phyloP scores from a whole-genome alignment of 2,888 invertebrate genomes.

The Volucella inflata region DNA sequence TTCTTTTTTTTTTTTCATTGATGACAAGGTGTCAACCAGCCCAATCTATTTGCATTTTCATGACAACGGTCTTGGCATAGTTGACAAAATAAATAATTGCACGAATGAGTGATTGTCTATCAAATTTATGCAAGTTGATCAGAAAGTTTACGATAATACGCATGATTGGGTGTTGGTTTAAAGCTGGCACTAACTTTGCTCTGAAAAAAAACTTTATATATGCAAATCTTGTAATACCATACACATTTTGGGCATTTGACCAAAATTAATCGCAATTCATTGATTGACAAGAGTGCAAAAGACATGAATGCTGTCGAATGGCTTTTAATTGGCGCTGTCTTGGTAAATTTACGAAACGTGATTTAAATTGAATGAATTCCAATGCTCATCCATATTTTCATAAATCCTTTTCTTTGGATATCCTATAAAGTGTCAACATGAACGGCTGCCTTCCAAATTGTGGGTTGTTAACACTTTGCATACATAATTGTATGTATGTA shows the following conservation, averaged over 20 bases:
- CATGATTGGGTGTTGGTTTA: conserved; percentile 71
- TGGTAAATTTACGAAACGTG: neutral
- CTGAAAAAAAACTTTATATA: conserved; percentile 24
- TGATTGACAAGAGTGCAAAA: conserved; percentile 1
- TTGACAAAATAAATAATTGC: conserved; percentile 63
- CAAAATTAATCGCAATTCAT: conserved; percentile 22
- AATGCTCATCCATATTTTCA: no score
- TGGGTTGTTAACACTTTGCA: no score
- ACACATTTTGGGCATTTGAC: conserved; percentile 1
- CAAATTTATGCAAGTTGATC: conserved; percentile 45
- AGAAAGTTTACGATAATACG: conserved; percentile 66
- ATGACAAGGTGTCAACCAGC: conserved; percentile 36
- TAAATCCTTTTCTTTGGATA: no score
- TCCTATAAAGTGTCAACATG: no score
- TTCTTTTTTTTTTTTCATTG: neutral
- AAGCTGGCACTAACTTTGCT: conserved; percentile 41
- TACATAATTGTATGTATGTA: no score
- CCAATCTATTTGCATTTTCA: conserved; percentile 38
- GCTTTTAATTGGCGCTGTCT: neutral
- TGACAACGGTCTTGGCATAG: conserved; percentile 57
- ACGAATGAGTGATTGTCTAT: conserved; percentile 54
- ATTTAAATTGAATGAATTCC: neutral
- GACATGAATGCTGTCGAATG: neutral
- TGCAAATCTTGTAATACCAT: conserved; percentile 11
- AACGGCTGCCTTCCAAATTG: no score